Base-by-base conservation (phyloP, 1,140 invertebrate species). In the Zaprionus vittiger region DNA sequence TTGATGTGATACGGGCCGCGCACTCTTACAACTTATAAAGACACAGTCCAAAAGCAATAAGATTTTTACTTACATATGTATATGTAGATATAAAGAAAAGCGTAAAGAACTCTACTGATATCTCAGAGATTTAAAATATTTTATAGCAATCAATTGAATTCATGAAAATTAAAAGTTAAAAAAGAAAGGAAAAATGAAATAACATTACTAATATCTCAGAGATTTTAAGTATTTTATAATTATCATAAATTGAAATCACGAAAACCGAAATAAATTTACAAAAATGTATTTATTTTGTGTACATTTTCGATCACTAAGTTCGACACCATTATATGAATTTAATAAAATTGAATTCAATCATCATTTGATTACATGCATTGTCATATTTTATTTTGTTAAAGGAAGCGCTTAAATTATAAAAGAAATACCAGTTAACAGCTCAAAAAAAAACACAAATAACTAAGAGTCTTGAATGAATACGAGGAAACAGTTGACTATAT, bases 321-420 rank as follows among this genome's bases (percentile, higher is more conserved):
- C 44, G 9, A 60, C 54, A 64, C 44, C 4, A 22, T 57, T 11
- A 22, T 28, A 63, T 41, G 56, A 63, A 77, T 68, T 73, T 49
- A 73, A 77, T 73, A 67, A 73, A 77, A 68, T 73, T 76, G 61
- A 76, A 72, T 66, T 76, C 62, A 31, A 31, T 56, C 54, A 31
- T 56, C 54, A n/a, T 38, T 61, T 20, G 56, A 44, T 47, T 17
- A 66, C 31, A 57, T 60, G 9, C 26, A 38, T 52, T 28, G 24
- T 14, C 17, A 54, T 54, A 20, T 24, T 66, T 17, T 44, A 31
- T 37, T 49, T 56, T 62, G 56, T 47, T 37, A 56, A 60, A 15
- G 41, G 41, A n/a, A 62, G 49, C 17, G 4, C 34, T 28, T 26
- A 20, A 9, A 71, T 57, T 64, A 11, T 14, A 12, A 11, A 22